Evolutionary conservation across 2,888 invertebrate species (phyloP).

Genomic region (Chrysolina oricalcia): DNA sequence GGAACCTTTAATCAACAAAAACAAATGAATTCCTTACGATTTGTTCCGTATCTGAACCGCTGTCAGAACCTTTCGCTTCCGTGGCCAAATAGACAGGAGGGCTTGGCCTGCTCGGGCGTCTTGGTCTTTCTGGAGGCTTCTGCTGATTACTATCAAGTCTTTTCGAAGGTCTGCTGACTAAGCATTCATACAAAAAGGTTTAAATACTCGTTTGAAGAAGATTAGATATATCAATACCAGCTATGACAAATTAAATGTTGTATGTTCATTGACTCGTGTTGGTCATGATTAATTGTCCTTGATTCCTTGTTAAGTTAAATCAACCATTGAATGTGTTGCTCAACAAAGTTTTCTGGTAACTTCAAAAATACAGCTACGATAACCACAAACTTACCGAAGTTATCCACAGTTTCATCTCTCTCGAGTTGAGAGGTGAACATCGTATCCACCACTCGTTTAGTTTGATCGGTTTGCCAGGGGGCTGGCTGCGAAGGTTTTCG

Average conservation of each 20-base stretch:
- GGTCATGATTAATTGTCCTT: too few species aligned
- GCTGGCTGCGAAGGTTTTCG: constrained; percentile 79
- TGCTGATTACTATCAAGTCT: constrained; percentile 55
- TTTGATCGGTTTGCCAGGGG: constrained; percentile 84
- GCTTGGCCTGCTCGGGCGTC: constrained; percentile 62
- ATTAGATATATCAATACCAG: too few species aligned
- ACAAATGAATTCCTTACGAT: constrained; percentile 44
- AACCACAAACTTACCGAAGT: constrained; percentile 77
- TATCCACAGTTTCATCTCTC: constrained; percentile 88
- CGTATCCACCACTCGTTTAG: constrained; percentile 74
- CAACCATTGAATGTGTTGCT: too few species aligned
- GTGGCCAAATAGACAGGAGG: constrained; percentile 56
- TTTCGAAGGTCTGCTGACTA: constrained; percentile 67
- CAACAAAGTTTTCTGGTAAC: too few species aligned
- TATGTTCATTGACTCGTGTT: too few species aligned
- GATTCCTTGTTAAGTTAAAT: too few species aligned
- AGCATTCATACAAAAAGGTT: not conserved
- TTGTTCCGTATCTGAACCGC: constrained; percentile 62
- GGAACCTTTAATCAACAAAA: too few species aligned
- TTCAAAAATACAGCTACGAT: too few species aligned
- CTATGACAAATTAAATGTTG: too few species aligned
- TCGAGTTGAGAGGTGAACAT: constrained; percentile 87
- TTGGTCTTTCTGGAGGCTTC: constrained; percentile 70
- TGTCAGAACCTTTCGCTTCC: constrained; percentile 59
- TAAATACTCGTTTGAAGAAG: not conserved